phyloP scores from a whole-genome alignment of 2,888 invertebrate genomes.

The Panopea generosa region DNA sequence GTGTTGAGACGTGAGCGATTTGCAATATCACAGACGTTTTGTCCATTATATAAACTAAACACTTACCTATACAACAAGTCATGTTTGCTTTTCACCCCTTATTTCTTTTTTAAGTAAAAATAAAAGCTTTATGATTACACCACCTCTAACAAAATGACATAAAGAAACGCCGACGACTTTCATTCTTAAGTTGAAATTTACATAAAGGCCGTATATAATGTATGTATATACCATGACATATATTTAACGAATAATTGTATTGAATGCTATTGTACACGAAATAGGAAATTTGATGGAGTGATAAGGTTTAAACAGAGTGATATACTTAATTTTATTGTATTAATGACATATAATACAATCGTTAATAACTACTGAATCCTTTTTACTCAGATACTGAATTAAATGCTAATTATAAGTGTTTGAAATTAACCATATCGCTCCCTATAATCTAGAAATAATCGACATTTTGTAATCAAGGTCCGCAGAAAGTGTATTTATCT shows the following conservation, averaged over 20 bases:
- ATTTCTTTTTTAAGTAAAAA: no score
- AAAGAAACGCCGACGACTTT: neutral
- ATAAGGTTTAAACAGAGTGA: neutral
- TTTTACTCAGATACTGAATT: conserved; percentile 21
- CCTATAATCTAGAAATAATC: conserved; percentile 9
- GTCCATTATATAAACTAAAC: no score
- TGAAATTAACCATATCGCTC: conserved; percentile 33
- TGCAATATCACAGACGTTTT: no score
- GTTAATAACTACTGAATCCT: conserved; percentile 26
- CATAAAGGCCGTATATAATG: no score
- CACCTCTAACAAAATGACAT: neutral
- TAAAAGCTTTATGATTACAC: neutral
- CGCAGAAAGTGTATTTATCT: conserved; percentile 25
- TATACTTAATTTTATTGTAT: conserved; percentile 25
- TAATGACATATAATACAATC: conserved; percentile 35
- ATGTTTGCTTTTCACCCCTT: no score
- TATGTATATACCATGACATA: neutral
- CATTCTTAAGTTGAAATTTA: no score
- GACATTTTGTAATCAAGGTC: conserved; percentile 24
- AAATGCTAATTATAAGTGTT: conserved; percentile 24
- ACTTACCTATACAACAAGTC: no score
- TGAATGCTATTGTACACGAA: neutral
- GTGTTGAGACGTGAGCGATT: no score
- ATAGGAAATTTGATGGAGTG: neutral
- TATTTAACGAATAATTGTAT: neutral